phyloP scores from a whole-genome alignment of 1,140 invertebrate genomes.

The Hyphantria cunea region DNA sequence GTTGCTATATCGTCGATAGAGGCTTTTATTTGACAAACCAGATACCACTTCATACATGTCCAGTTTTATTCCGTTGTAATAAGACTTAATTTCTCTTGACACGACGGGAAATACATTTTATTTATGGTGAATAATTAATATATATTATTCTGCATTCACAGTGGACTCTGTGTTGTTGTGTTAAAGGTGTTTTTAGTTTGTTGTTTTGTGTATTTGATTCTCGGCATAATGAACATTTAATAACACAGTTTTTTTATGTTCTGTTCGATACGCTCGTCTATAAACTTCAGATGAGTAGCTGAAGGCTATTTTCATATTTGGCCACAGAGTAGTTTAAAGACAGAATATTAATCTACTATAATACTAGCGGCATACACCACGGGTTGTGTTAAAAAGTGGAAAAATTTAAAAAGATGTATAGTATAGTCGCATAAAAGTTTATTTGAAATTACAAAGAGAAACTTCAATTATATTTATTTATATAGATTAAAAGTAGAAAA shows the following conservation, averaged over 20 bases:
- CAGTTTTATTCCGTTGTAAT: neutral
- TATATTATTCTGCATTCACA: slow-evolving; percentile 1
- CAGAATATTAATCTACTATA: too few relatives aligned
- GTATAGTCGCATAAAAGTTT: too few relatives aligned
- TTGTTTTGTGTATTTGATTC: slow-evolving; percentile 10
- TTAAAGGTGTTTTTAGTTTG: slow-evolving; percentile 7
- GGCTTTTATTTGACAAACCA: neutral
- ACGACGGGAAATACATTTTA: slow-evolving; percentile 3
- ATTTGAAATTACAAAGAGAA: too few relatives aligned
- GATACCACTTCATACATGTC: neutral
- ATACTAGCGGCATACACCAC: too few relatives aligned
- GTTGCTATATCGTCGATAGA: slow-evolving; percentile 15
- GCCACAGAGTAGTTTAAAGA: slow-evolving; percentile 16
- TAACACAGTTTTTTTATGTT: slow-evolving; percentile 36
- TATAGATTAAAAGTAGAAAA: too few relatives aligned
- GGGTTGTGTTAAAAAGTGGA: too few relatives aligned
- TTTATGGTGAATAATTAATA: slow-evolving; percentile 8
- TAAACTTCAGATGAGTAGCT: slow-evolving; percentile 33
- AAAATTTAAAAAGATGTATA: too few relatives aligned
- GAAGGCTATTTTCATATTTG: slow-evolving; percentile 27
- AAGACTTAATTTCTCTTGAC: slow-evolving; percentile 3
- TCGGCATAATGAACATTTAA: slow-evolving; percentile 41
- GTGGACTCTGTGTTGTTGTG: neutral
- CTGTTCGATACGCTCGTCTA: slow-evolving; percentile 36
- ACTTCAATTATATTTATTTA: too few relatives aligned